These are phyloP conservation scores for Drosophila bifasciata DNA, from an alignment of 1,140 invertebrate genomes.

Conservation along the genomic window DNA sequence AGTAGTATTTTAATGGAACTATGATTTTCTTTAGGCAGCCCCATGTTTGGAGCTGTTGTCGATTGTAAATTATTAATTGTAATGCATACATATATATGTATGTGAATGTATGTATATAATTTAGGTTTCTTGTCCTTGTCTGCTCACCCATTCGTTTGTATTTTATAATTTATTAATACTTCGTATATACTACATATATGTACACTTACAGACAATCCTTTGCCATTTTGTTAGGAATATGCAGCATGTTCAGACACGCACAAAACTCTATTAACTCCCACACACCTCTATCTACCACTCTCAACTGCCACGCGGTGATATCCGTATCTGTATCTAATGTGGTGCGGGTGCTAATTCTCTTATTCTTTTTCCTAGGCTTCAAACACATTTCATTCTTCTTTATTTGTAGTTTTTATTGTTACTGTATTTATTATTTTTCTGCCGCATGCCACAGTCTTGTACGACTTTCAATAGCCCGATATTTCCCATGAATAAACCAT, in stretches of 20 bases:
- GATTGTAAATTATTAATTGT: conserved; percentile 61
- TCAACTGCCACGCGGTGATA: not conserved
- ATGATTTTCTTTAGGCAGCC: conserved; percentile 51
- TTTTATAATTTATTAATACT: conserved; percentile 42
- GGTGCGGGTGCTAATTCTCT: conserved; percentile 43
- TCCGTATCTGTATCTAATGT: conserved; percentile 7
- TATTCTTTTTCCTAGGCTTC: conserved; percentile 34
- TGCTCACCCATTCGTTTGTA: conserved; percentile 28
- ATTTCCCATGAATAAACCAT: conserved; percentile 42
- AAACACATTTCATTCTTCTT: conserved; percentile 55
- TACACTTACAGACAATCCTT: conserved; percentile 15
- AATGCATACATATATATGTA: conserved; percentile 46
- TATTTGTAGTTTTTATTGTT: conserved; percentile 28
- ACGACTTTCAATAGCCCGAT: conserved; percentile 62
- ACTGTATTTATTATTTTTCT: conserved; percentile 55
- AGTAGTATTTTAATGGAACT: conserved; percentile 34
- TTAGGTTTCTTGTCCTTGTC: conserved; percentile 43
- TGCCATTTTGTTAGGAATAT: conserved; percentile 52
- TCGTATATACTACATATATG: conserved; percentile 11
- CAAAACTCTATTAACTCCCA: conserved; percentile 3
- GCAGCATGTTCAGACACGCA: conserved; percentile 57
- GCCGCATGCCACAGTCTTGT: conserved; percentile 41
- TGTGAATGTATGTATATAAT: conserved; percentile 42
- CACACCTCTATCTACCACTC: too few relatives aligned
- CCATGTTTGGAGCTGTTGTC: conserved; percentile 45